Conservation (phyloP, 2,113 vertebrate genomes). For the Pachypanchax playfairii region DNA sequence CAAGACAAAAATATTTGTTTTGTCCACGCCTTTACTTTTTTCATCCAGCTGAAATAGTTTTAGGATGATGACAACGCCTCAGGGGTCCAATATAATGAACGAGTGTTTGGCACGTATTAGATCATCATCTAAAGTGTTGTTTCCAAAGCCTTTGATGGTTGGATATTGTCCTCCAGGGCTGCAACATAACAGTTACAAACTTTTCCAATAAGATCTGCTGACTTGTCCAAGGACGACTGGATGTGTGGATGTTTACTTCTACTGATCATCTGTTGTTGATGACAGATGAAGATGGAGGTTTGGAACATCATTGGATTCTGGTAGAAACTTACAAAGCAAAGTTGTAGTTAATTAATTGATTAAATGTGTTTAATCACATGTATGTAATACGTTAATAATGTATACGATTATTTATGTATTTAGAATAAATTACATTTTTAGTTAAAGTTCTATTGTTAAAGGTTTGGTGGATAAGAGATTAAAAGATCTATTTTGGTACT, state of each 20-base stretch:
- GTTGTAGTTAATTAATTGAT: too few relatives aligned
- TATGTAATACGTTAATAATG: too few relatives aligned
- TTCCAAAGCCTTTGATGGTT: slow-evolving; percentile 32
- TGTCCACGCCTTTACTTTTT: slow-evolving; percentile 17
- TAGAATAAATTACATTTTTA: too few relatives aligned
- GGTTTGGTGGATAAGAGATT: too few relatives aligned
- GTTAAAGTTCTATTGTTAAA: too few relatives aligned
- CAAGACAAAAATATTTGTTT: slow-evolving; percentile 48
- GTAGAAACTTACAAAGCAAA: neutral
- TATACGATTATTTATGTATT: too few relatives aligned
- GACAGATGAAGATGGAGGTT: too few relatives aligned
- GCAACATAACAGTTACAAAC: neutral
- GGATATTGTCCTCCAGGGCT: slow-evolving; percentile 43
- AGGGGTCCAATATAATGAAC: slow-evolving; percentile 26
- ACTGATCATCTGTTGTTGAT: neutral
- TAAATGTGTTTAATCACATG: too few relatives aligned
- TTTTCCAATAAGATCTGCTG: slow-evolving; percentile 25
- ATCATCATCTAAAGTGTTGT: slow-evolving; percentile 25
- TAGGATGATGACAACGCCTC: slow-evolving; percentile 42
- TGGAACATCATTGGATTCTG: neutral
- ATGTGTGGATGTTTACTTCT: slow-evolving; percentile 30
- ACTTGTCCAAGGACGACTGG: slow-evolving; percentile 36
- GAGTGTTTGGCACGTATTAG: slow-evolving; percentile 37
- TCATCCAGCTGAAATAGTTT: slow-evolving; percentile 32
- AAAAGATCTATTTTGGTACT: too few relatives aligned